These are phyloP conservation scores for Leptinotarsa texana DNA, from an alignment of 1,140 invertebrate genomes.

Conservation along the genomic window DNA sequence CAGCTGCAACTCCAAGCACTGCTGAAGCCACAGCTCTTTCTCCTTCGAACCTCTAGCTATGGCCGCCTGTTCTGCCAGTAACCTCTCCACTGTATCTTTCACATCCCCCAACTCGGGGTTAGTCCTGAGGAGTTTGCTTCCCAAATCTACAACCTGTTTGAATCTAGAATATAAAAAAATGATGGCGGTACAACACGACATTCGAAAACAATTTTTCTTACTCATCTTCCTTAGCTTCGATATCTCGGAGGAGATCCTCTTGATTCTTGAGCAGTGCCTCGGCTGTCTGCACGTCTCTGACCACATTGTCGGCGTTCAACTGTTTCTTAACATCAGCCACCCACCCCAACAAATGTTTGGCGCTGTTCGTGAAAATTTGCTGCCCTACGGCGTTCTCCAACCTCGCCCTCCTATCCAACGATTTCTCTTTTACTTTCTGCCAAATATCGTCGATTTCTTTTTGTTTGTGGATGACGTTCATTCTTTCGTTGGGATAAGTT, in stretches of 20 bases:
- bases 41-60: constrained; percentile 79
- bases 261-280: constrained; percentile 90
- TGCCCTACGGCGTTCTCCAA: constrained; percentile 92
- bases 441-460: constrained; percentile 86
- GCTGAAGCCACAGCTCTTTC: constrained; percentile 81
- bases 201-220: constrained; percentile 53
- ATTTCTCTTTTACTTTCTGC: constrained; percentile 84
- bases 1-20: constrained; percentile 83
- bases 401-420: constrained; percentile 74
- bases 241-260: constrained; percentile 88
- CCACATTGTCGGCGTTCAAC: constrained; percentile 80
- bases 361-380: constrained; percentile 90
- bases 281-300: constrained; percentile 87
- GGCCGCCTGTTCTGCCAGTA: constrained; percentile 76
- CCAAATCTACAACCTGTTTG: constrained; percentile 76
- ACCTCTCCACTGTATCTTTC: constrained; percentile 70
- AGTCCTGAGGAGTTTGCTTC: constrained; percentile 70
- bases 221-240: constrained; percentile 88
- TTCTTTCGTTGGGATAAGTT: constrained; percentile 87
- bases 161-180: constrained; percentile 64
- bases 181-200: not conserved
- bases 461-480: constrained; percentile 83
- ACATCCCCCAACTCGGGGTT: constrained; percentile 74
- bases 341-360: constrained; percentile 81
- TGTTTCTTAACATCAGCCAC: constrained; percentile 77